phyloP scores from a whole-genome alignment of 2,888 invertebrate species.

The Actias luna region DNA sequence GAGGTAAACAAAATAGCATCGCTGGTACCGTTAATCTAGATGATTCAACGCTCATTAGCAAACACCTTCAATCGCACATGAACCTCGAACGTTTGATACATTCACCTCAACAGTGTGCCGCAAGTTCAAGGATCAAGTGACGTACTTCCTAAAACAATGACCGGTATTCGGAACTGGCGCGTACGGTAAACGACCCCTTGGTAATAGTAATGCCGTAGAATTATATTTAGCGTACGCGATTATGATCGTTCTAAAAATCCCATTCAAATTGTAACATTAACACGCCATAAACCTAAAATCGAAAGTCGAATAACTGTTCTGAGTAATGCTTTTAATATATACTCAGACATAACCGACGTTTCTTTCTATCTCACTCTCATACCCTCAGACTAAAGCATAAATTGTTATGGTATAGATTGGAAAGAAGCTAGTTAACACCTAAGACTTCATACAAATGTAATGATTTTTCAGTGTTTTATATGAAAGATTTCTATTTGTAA shows the following conservation, averaged over 20 bases:
- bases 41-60: slow-evolving; percentile 16
- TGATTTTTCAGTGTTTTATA: too few species aligned
- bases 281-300: slow-evolving; percentile 4
- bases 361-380: neutral
- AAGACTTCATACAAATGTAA: too few species aligned
- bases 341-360: neutral
- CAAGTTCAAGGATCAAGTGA: slow-evolving; percentile 53
- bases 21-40: slow-evolving; percentile 12
- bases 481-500: too few species aligned
- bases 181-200: slow-evolving; percentile 35
- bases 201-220: slow-evolving; percentile 6
- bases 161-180: slow-evolving; percentile 29
- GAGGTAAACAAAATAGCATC: neutral
- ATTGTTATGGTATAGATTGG: neutral
- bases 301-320: neutral
- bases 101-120: slow-evolving; percentile 43
- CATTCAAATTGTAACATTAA: neutral
- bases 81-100: slow-evolving; percentile 12
- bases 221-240: neutral
- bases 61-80: slow-evolving; percentile 2
- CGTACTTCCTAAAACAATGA: slow-evolving; percentile 36
- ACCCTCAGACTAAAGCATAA: neutral
- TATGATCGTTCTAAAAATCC: slow-evolving; percentile 1
- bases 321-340: neutral
- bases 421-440: too few species aligned